Conservation (phyloP, 2,113 vertebrate species). For the Poeciliopsis occidentalis region DNA sequence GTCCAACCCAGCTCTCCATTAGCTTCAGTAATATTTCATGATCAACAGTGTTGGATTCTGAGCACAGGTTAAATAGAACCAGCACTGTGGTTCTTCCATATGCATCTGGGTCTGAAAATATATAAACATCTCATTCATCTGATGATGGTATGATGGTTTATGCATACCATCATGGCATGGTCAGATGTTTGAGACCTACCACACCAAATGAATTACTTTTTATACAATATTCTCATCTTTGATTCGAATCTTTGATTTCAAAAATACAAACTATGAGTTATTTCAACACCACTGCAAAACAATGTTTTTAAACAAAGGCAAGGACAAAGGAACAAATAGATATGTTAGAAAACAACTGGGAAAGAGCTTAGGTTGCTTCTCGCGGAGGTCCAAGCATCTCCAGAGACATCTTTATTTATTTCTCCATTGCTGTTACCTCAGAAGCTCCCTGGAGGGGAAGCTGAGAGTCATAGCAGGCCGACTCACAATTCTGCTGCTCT, state of each 20-base stretch:
- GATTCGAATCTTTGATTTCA: background rate
- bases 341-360: background rate
- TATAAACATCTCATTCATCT: background rate
- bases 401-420: slow-evolving; percentile 2
- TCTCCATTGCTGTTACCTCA: background rate
- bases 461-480: background rate
- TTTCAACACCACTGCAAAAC: background rate
- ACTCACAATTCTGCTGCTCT: background rate
- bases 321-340: background rate
- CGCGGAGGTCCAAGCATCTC: background rate
- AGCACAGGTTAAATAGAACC: too few relatives aligned
- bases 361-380: background rate
- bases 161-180: too few relatives aligned
- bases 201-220: background rate
- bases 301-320: background rate
- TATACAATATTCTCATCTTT: background rate
- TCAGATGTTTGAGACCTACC: background rate
- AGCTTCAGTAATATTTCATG: too few relatives aligned
- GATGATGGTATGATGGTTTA: background rate
- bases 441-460: background rate
- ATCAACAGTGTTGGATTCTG: too few relatives aligned
- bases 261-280: background rate
- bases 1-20: too few relatives aligned
- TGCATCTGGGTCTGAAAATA: background rate
- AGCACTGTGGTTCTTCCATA: too few relatives aligned